These are phyloP conservation scores for Apodemus sylvaticus DNA, from an alignment of 2,113 vertebrate genomes.

Conservation along the genomic window DNA sequence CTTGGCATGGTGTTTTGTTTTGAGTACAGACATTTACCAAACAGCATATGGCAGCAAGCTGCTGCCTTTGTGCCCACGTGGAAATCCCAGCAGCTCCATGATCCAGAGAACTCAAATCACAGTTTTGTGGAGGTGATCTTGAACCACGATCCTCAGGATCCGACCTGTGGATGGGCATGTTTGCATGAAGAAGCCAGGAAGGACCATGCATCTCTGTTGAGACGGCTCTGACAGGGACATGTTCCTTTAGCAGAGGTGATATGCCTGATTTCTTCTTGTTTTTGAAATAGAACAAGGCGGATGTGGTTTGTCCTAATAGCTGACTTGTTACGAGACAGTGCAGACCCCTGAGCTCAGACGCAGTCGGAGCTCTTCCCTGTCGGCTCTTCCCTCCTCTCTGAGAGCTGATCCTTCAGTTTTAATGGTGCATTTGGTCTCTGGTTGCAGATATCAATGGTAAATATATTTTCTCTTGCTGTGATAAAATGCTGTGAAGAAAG, in stretches of 20 bases:
- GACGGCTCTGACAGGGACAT: background rate
- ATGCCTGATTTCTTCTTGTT: background rate
- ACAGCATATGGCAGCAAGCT: slow-evolving; percentile 64
- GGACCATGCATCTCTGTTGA: rapidly evolving
- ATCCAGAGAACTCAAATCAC: background rate
- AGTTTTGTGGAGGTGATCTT: background rate
- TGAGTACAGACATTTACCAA: slow-evolving; percentile 60
- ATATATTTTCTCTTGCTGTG: background rate
- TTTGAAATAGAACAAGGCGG: background rate
- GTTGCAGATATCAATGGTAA: background rate
- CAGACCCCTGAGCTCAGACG: background rate
- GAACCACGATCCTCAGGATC: background rate
- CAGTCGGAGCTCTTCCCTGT: too few relatives aligned
- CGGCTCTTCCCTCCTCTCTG: background rate
- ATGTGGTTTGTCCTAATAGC: background rate
- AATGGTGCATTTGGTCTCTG: rapidly evolving
- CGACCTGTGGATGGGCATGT: background rate
- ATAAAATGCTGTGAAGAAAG: background rate
- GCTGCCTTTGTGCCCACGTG: background rate
- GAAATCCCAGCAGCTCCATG: background rate
- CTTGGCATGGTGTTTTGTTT: slow-evolving; percentile 62
- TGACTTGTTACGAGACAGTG: background rate
- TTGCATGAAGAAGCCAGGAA: background rate
- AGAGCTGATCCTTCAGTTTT: background rate
- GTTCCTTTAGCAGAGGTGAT: rapidly evolving